These are phyloP conservation scores for Rousettus leschenaultii DNA, from an alignment of 2,113 vertebrate genomes.

Conservation along the genomic window DNA sequence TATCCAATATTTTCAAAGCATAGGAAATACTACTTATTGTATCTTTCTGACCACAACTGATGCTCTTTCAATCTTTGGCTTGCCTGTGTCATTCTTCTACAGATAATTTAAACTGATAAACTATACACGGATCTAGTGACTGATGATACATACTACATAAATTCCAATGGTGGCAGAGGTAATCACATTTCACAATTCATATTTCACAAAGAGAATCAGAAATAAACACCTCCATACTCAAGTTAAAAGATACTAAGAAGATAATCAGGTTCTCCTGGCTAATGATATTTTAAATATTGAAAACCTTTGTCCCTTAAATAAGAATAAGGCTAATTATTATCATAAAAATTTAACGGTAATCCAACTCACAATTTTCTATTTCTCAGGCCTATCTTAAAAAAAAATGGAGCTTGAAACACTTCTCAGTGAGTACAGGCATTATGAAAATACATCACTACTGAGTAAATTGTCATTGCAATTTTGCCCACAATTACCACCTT, in stretches of 20 bases:
- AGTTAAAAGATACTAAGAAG: not conserved
- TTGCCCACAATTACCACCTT: conserved; percentile 55
- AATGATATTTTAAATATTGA: not conserved
- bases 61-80: not conserved
- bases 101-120: not conserved
- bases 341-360: conserved; percentile 42
- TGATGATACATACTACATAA: not conserved
- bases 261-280: not conserved
- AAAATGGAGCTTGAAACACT: not conserved
- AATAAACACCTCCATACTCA: not conserved
- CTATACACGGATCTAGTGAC: not conserved
- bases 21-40: not conserved
- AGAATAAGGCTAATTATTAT: not conserved
- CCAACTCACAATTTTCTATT: not conserved
- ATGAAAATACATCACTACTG: conserved; percentile 41
- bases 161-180: not conserved
- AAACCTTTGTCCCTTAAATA: conserved; percentile 13
- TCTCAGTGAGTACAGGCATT: conserved; percentile 13
- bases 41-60: not conserved
- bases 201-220: not conserved
- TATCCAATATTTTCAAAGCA: not conserved
- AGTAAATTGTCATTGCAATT: conserved; percentile 57
- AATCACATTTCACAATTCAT: not conserved
- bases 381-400: not conserved
- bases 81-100: not conserved